Evolutionary conservation across 2,113 vertebrate species (phyloP).

Genomic region (Callionymus lyra): DNA sequence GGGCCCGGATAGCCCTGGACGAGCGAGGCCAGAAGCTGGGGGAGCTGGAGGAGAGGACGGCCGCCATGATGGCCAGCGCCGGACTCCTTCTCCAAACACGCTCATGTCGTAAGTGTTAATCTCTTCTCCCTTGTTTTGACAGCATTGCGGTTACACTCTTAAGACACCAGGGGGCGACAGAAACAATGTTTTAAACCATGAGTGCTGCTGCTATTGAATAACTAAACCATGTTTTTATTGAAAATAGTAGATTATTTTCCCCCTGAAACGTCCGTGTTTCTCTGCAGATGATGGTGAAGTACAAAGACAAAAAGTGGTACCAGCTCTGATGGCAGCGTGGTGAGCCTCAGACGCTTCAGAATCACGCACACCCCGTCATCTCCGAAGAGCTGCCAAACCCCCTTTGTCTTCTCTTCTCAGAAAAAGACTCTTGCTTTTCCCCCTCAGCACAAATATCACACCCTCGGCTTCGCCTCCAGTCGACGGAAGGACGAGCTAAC

Average conservation of each 20-base stretch:
- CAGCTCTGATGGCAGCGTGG: conserved; percentile 81
- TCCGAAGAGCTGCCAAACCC: conserved; percentile 27
- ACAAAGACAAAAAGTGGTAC: conserved; percentile 99
- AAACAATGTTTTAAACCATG: too few species aligned
- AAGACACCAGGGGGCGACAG: too few species aligned
- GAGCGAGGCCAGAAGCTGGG: conserved; percentile 94
- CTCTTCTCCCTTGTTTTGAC: not conserved
- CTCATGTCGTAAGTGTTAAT: conserved; percentile 74
- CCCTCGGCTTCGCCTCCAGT: conserved; percentile 79
- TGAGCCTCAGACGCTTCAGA: conserved; percentile 37
- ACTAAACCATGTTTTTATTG: too few species aligned
- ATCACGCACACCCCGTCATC: conserved; percentile 33
- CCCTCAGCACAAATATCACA: conserved; percentile 76
- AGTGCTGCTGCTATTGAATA: too few species aligned
- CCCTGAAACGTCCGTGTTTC: too few species aligned
- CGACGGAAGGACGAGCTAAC: conserved; percentile 60
- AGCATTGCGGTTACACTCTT: too few species aligned
- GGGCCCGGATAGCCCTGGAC: conserved; percentile 89
- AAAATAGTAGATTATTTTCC: too few species aligned
- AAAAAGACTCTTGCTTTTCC: conserved; percentile 38
- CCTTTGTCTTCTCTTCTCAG: conserved; percentile 36
- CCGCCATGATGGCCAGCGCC: conserved; percentile 94
- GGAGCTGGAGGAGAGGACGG: conserved; percentile 90
- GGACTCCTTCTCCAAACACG: conserved; percentile 96
- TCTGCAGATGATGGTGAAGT: conserved; percentile 92